Conservation (phyloP, 2,113 vertebrate species). For the Protomyctophum bolini region DNA sequence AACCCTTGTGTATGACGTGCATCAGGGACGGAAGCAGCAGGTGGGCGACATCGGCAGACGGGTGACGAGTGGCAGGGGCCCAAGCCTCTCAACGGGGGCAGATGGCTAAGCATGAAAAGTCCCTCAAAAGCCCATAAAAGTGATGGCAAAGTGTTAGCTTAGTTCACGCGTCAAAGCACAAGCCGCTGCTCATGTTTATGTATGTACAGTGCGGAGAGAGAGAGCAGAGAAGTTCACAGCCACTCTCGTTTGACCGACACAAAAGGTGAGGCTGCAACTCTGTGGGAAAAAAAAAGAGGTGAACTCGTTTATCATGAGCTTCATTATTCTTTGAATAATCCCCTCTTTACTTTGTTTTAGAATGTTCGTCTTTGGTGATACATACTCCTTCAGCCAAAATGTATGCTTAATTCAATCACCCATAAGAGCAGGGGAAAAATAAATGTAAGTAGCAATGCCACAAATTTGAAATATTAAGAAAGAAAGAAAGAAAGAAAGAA, state of each 20-base stretch:
- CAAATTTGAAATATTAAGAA: no score
- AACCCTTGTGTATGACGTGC: constrained; percentile 29
- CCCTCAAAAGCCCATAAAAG: constrained; percentile 28
- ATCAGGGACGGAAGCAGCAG: constrained; percentile 50
- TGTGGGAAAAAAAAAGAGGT: not conserved
- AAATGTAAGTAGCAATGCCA: no score
- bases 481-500: no score
- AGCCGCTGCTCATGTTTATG: constrained; percentile 68
- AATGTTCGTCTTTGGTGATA: constrained; percentile 18
- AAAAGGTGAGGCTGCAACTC: constrained; percentile 29
- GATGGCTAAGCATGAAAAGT: constrained; percentile 57
- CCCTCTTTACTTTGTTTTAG: constrained; percentile 12
- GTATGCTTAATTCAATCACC: no score
- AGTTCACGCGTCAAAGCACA: constrained; percentile 40
- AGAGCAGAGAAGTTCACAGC: not conserved
- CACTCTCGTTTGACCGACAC: constrained; percentile 33
- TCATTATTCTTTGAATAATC: not conserved
- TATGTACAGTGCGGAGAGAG: constrained; percentile 11
- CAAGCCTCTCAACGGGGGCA: constrained; percentile 66
- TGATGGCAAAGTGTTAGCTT: constrained; percentile 37
- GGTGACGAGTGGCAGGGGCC: constrained; percentile 59
- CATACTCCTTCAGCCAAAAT: no score
- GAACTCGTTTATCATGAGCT: not conserved
- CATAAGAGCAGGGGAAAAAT: no score
- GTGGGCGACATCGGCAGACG: constrained; percentile 59